Percentiles rank a stretch among this genome's conserved stretches.
Conservation (phyloP, 2,797 vertebrate genomes). For the Rhabdophis nuchalis region DNA sequence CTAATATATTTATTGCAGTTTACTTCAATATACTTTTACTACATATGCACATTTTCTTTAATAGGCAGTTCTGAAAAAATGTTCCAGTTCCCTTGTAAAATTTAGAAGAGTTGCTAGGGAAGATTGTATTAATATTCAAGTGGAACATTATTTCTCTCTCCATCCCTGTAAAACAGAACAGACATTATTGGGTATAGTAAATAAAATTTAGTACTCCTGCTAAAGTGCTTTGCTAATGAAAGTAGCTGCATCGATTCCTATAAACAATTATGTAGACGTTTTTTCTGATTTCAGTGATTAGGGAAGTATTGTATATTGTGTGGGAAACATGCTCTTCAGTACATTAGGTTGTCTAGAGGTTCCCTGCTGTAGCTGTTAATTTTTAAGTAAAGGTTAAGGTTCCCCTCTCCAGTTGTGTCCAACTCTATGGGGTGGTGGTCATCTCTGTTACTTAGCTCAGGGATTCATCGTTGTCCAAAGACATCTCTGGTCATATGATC, state of each 20-base stretch:
- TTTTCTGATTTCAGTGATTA: neutral
- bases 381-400: too few relatives aligned
- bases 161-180: neutral
- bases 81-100: neutral
- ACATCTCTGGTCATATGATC: too few relatives aligned
- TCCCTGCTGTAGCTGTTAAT: neutral
- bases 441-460: too few relatives aligned
- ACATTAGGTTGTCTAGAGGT: neutral
- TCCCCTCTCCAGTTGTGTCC: too few relatives aligned
- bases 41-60: neutral
- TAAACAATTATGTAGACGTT: neutral
- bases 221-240: neutral
- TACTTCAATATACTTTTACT: neutral
- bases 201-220: neutral
- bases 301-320: neutral
- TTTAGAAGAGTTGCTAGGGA: neutral
- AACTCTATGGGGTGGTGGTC: too few relatives aligned
- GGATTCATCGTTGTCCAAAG: too few relatives aligned
- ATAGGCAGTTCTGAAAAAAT: neutral
- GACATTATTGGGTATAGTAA: neutral
- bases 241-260: neutral
- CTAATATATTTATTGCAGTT: neutral
- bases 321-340: neutral
- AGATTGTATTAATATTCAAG: neutral
- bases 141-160: neutral